A percentile compares a stretch with the other conserved stretches of the same genome.
Evolutionary conservation across 2,888 invertebrate genomes (phyloP).

Genomic region (Eucera pruinosa): DNA sequence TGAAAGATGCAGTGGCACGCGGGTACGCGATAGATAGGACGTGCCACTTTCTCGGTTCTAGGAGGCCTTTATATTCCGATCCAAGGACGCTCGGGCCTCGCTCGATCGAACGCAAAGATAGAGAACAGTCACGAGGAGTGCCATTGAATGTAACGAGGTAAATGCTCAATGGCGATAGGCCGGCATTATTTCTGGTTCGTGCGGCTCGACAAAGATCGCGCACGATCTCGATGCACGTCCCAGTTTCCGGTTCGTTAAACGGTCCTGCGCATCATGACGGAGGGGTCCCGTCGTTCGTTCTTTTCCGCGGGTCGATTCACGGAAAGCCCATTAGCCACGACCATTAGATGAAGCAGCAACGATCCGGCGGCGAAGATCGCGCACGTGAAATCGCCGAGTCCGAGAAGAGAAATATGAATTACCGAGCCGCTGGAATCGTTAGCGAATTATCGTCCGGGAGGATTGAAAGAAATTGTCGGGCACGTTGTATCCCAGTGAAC

Average conservation of each 20-base stretch:
- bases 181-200: background rate
- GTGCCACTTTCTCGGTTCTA: background rate
- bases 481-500: conserved; percentile 18
- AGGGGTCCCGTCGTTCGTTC: conserved; percentile 5
- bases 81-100: conserved; percentile 23
- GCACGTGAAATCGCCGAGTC: background rate
- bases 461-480: conserved; percentile 1
- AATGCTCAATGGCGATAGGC: background rate
- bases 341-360: conserved; percentile 55
- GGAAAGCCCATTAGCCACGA: conserved; percentile 50
- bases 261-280: conserved; percentile 48
- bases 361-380: conserved; percentile 41
- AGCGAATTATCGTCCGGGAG: conserved; percentile 7
- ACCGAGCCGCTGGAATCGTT: background rate
- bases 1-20: too few relatives aligned
- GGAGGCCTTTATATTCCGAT: conserved; percentile 18
- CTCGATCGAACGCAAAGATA: background rate
- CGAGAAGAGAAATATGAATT: background rate
- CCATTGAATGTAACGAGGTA: background rate
- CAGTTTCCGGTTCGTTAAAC: conserved; percentile 75
- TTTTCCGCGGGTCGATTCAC: conserved; percentile 18
- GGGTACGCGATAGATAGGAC: conserved; percentile 1
- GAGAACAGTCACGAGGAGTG: conserved; percentile 17
- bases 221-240: too few relatives aligned
- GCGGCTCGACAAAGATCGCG: conserved; percentile 21